Evolutionary conservation across 1,140 invertebrate genomes (phyloP).

Genomic region (Rhopalosiphum padi): DNA sequence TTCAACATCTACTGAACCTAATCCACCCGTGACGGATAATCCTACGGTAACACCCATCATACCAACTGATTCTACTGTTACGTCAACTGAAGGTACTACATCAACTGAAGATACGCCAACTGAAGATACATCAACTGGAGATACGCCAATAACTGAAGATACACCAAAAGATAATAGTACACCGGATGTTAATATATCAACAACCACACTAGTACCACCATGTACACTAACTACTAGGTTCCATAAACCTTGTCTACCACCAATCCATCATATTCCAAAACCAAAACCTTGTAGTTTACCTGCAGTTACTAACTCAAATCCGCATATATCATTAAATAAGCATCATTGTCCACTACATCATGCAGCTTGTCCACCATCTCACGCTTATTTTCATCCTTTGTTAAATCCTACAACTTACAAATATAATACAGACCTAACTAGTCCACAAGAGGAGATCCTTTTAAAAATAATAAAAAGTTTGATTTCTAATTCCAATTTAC

Average conservation of each 20-base stretch:
- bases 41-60: not conserved
- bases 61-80: not conserved
- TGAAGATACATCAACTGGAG: not conserved
- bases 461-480: slow-evolving; percentile 2
- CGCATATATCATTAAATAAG: not conserved
- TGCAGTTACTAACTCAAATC: not conserved
- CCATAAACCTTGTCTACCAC: not conserved
- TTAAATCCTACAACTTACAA: not conserved
- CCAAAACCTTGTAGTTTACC: not conserved
- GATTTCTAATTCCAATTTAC: not conserved
- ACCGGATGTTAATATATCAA: not conserved
- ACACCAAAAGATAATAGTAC: not conserved
- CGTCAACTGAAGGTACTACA: not conserved
- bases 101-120: not conserved
- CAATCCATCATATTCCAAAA: not conserved
- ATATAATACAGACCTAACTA: not conserved
- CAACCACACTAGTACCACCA: not conserved
- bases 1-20: not conserved
- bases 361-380: not conserved
- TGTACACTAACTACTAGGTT: not conserved
- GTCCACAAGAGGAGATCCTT: not conserved
- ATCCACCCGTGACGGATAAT: not conserved
- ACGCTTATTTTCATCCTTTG: not conserved
- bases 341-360: not conserved
- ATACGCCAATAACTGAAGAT: not conserved